Percentiles rank a stretch among this genome's conserved stretches.
These are phyloP conservation scores for Urocynchramus pylzowi DNA, from an alignment of 2,113 vertebrate genomes.

Conservation along the genomic window DNA sequence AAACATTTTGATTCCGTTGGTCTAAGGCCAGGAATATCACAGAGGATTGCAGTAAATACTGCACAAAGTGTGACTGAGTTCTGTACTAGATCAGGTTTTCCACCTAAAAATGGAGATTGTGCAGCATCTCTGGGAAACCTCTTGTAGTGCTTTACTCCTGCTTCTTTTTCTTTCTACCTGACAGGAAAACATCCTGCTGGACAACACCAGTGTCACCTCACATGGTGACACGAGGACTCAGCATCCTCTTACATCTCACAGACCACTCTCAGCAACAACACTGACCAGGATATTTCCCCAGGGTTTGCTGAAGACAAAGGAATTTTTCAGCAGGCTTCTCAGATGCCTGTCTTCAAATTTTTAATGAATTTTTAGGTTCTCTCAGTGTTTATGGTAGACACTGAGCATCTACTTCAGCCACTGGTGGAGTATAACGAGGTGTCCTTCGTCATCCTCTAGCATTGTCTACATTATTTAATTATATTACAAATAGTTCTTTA, in stretches of 20 bases:
- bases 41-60: neutral
- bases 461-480: neutral
- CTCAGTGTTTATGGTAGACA: neutral
- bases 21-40: neutral
- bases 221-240: accelerated
- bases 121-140: neutral
- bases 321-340: neutral
- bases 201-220: accelerated
- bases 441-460: neutral
- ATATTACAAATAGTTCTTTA: neutral
- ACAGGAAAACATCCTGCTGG: neutral
- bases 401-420: neutral
- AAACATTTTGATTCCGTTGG: accelerated
- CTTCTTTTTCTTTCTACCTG: neutral
- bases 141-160: neutral
- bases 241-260: neutral
- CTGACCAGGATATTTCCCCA: neutral
- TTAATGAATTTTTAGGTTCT: neutral
- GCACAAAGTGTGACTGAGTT: accelerated
- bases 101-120: neutral
- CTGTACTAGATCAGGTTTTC: neutral
- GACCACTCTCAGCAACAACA: neutral
- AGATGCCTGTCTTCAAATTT: neutral
- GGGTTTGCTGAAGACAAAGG: neutral
- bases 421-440: neutral